A percentile compares a stretch with the other conserved stretches of the same genome.
phyloP scores from a whole-genome alignment of 2,113 vertebrate genomes.

The Acinonyx jubatus region DNA sequence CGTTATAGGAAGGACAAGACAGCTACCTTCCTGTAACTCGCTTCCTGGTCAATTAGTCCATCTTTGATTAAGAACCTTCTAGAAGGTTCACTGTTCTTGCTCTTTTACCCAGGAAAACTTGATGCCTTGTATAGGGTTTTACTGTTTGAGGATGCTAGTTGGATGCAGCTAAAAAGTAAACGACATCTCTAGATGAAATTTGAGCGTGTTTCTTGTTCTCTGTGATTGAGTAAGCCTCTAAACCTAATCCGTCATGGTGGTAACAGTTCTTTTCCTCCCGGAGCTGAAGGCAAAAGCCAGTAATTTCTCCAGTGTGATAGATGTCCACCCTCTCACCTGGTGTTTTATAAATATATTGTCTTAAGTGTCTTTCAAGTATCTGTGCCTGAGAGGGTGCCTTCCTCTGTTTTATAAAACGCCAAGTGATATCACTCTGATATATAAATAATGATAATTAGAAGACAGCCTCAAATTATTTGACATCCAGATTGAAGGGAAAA shows the following conservation, averaged over 20 bases:
- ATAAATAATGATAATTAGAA: conserved; percentile 71
- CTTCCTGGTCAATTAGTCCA: background rate
- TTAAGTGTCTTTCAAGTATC: background rate
- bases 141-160: background rate
- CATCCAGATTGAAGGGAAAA: conserved; percentile 71
- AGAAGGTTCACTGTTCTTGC: background rate
- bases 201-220: background rate
- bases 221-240: background rate
- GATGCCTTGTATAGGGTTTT: background rate
- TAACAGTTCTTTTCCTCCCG: background rate
- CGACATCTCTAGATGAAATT: background rate
- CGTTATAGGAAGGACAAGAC: background rate
- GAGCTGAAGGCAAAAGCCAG: background rate
- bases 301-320: background rate
- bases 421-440: background rate
- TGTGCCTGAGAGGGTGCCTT: conserved; percentile 40
- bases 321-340: conserved; percentile 70
- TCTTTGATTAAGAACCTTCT: background rate
- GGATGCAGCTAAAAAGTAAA: background rate
- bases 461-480: conserved; percentile 62
- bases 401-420: conserved; percentile 64
- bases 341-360: background rate
- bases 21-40: background rate
- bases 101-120: background rate
- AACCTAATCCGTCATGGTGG: background rate